Evolutionary conservation across 2,113 vertebrate species (phyloP).

Genomic region (Paraplagusia blochii): DNA sequence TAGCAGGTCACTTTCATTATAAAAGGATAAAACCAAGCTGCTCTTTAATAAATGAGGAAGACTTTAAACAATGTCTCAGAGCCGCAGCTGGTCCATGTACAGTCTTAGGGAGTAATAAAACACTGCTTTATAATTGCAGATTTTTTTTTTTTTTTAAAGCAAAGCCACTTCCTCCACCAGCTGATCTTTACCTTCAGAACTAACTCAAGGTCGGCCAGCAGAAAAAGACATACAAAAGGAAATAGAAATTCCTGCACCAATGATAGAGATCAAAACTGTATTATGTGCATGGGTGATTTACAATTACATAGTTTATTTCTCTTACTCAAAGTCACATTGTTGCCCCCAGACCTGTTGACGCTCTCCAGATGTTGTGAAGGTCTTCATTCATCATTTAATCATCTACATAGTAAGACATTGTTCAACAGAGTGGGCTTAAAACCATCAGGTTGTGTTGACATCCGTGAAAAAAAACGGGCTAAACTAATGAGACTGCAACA

Average conservation of each 20-base stretch:
- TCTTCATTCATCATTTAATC: constrained; percentile 5
- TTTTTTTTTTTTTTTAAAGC: too few relatives aligned
- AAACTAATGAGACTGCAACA: constrained; percentile 35
- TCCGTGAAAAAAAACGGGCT: constrained; percentile 33
- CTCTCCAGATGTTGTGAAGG: not conserved
- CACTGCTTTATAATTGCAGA: constrained; percentile 12
- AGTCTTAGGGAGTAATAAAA: constrained; percentile 19
- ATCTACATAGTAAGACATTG: constrained; percentile 4
- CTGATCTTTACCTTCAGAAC: constrained; percentile 1
- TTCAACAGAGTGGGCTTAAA: constrained; percentile 8
- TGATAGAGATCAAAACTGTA: not conserved
- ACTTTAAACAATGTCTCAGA: constrained; percentile 15
- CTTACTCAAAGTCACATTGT: not conserved
- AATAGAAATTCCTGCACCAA: not conserved
- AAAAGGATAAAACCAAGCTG: constrained; percentile 25
- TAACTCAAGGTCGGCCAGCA: constrained; percentile 36
- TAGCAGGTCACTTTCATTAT: constrained; percentile 4
- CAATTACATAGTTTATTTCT: not conserved
- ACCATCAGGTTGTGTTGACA: constrained; percentile 12
- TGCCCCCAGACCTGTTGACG: not conserved
- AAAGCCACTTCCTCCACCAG: constrained; percentile 29
- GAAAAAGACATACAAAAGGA: constrained; percentile 3
- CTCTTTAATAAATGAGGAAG: constrained; percentile 16
- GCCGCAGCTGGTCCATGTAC: constrained; percentile 42
- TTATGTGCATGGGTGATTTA: not conserved